These are phyloP conservation scores for Paguma larvata DNA, from an alignment of 2,797 vertebrate genomes.

Conservation along the genomic window DNA sequence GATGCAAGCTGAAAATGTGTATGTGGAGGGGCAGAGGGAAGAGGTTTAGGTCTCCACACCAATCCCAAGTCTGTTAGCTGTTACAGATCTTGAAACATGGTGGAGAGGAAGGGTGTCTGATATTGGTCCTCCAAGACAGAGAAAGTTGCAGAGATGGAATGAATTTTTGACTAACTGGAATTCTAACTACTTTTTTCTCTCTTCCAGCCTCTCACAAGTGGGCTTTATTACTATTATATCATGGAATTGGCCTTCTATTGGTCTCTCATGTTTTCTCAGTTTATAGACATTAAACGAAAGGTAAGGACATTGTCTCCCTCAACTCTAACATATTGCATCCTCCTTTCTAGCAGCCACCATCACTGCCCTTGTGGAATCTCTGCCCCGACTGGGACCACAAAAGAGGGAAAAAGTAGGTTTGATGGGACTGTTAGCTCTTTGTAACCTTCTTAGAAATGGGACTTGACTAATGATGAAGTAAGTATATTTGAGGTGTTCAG, in stretches of 20 bases:
- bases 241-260: conserved; percentile 97
- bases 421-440: background rate
- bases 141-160: background rate
- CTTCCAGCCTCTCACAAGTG: conserved; percentile 93
- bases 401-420: conserved; percentile 19
- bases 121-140: background rate
- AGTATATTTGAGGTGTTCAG: conserved; percentile 8
- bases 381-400: background rate
- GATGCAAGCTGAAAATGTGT: background rate
- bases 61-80: background rate
- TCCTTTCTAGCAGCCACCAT: conserved; percentile 29
- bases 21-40: background rate
- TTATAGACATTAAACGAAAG: conserved; percentile 98
- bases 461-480: background rate
- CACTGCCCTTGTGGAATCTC: background rate
- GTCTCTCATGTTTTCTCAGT: conserved; percentile 99
- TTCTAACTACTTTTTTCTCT: conserved; percentile 78
- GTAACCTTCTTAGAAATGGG: conserved; percentile 51
- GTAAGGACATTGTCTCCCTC: conserved; percentile 89
- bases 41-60: background rate
- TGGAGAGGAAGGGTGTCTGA: background rate
- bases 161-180: conserved; percentile 54
- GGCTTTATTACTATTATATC: conserved; percentile 96
- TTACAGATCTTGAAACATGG: background rate
- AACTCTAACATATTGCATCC: background rate